Evolutionary conservation across 2,797 vertebrate species (phyloP).

Genomic region (Oceanodroma leucorhoa): DNA sequence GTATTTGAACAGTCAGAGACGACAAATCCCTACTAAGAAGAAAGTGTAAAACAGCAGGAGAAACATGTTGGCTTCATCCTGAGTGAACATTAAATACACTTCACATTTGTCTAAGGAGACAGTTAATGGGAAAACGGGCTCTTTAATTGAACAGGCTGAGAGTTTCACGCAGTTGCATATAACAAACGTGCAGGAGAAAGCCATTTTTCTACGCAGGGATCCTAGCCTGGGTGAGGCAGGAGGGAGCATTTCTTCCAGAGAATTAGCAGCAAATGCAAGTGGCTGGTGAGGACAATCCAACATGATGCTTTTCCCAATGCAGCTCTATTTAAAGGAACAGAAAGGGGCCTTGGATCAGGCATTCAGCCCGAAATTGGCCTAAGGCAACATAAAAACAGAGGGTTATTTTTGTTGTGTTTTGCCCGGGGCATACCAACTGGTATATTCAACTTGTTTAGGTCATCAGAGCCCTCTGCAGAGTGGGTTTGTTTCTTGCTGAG

Average conservation of each 20-base stretch:
- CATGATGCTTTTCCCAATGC: fast-evolving
- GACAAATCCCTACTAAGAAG: conserved; percentile 49
- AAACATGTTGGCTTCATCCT: conserved; percentile 50
- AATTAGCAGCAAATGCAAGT: background rate
- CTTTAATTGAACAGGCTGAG: conserved; percentile 58
- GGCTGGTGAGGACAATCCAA: background rate
- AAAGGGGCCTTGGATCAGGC: background rate
- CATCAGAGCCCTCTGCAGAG: background rate
- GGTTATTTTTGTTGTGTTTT: background rate
- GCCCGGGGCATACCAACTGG: background rate
- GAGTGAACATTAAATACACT: conserved; percentile 61
- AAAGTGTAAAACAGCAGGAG: conserved; percentile 66
- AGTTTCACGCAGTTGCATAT: conserved; percentile 29
- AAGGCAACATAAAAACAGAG: background rate
- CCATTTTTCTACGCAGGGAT: conserved; percentile 43
- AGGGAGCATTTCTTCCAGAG: background rate
- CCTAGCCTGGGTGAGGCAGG: background rate
- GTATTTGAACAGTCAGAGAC: conserved; percentile 51
- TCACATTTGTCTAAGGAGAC: conserved; percentile 66
- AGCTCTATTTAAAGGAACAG: background rate
- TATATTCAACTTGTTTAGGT: background rate
- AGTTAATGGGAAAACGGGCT: conserved; percentile 38
- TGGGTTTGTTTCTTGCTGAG: fast-evolving
- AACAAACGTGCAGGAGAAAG: conserved; percentile 25
- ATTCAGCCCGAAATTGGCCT: background rate